Base-by-base conservation (phyloP, 2,888 invertebrate species). In the Oscheius sp. region DNA sequence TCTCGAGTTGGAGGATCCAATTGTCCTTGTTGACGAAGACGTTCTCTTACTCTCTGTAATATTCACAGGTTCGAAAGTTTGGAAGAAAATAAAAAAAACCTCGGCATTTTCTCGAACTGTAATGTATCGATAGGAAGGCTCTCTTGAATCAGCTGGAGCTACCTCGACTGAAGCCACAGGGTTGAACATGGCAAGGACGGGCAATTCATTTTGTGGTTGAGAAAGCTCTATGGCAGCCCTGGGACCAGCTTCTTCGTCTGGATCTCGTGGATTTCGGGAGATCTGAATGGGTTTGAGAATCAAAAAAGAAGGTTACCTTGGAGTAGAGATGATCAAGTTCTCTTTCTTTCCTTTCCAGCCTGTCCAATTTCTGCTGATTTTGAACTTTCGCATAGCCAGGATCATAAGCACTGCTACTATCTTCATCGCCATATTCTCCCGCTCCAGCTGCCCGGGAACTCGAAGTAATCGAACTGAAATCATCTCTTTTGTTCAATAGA, bases 121-220 rank as follows among this genome's bases (percentile, higher is more conserved):
- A 27, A 85, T 76, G 69, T 85, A 85, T 5, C 83, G 75, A 55
- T 85, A 85, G 5, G 85, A 85, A 1, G 85, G 85, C 29, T 84
- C 82, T 33, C 81, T 55, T 33, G 78, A 79, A 2, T 79, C 72
- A 29, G 74, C 68, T 4, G 74, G 45, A 4, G 37, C 20, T 10
- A 27, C 23, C n/a, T 69, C 69, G 3, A 52, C 55, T 17, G 55
- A 34, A 3, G 34, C 55, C 20, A 10, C 55, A 6, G 55, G 55
- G 34, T 55, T 55, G 37, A 55, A 55, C 55, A 55, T 55, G 10
- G 55, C n/a, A 33, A 42, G 25, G 15, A 58, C 39, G 29, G 53
- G 37, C 20, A 50, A 23, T 23, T 65, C 46, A n/a, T 39, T 34
- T 45, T 29, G 58, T 31, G 17, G 17, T 29, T 45, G 50, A 12